Evolutionary conservation across 2,797 vertebrate species (phyloP), one percentile per base, ranked within the genome.

Genomic region (Anabas testudineus): DNA sequence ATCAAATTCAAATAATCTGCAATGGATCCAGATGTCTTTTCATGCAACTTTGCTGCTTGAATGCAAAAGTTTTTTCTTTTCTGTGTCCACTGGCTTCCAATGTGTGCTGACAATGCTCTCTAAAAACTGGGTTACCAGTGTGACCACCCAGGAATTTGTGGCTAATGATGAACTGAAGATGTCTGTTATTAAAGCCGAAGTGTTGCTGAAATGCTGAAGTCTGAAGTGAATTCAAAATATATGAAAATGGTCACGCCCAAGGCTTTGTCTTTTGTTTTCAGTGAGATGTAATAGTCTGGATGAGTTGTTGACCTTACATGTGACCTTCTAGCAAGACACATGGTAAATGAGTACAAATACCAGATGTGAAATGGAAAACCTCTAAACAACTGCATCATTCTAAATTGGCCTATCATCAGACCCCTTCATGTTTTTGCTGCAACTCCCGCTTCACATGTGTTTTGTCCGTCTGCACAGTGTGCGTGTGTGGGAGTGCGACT

Each of bases 1-100:
- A 95, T 94, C 82, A 80, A 60, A 88, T 85, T 92, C 90, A 95
- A 88, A 86, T 92, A 64, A 90, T 84, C 95, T 93, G 82, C 76
- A 88, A 72, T 79, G 93, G 85, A 91, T 76, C 87, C 84, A 85
- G 84, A 91, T 43, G 49, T 87, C 87, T 73, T 81, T 80, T 87
- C n/a, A n/a, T n/a, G n/a, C n/a, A n/a, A n/a, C 59, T 91, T 71
- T 88, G 71, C 74, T 56, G 54, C 87, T 84, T 93, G 79, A 84
- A 81, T 71, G 64, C 76, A 63, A 88, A 88, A 51, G n/a, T 55
- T 60, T 46, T 75, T 82, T 76, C n/a, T n/a, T n/a, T n/a, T n/a
- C n/a, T n/a, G n/a, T n/a, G n/a, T n/a, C n/a, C n/a, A n/a, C n/a
- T 49, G 52, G 78, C 65, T 14, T 5, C 45, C 59, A 66, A 54